Evolutionary conservation across 2,888 invertebrate species (phyloP), one percentile per base, ranked within the genome.

Genomic region (Acrobasis consociella): DNA sequence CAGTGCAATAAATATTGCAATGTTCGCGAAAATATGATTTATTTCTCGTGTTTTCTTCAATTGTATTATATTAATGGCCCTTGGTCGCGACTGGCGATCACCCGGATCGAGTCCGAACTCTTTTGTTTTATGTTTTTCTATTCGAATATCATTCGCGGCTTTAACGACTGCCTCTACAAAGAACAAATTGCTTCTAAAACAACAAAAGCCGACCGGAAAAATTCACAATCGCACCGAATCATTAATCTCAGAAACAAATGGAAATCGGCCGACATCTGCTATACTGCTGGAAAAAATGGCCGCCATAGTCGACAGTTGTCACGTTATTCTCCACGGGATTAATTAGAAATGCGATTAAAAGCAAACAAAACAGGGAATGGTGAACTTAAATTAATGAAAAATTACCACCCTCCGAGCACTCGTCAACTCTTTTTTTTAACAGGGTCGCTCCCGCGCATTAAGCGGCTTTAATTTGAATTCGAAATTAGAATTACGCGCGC

Each of bases 301-400:
- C 80, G 87, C 85, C 86, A 88, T 89, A 90, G 91, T 87, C 91
- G 91, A 89, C 92, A 92, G 92, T 92, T 92, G 92, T 92, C 92
- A 92, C 91, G 92, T 91, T 92, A 92, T 92, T 91, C 91, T 91
- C 91, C 89, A 86, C 90, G 91, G 92, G 91, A 92, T 92, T 92
- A 92, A 92, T 92, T 92, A 92, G 91, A 92, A 92, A 92, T 91
- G 89, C 91, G 92, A 92, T 92, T 92, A 92, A 92, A 92, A 92
- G 90, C 91, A 92, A 92, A 92, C 92, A 92, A 92, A 91, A 92
- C 91, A 91, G 91, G 90, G 90, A 91, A 91, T 91, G 89, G 91
- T 91, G 92, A 92, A 92, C 92, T 92, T 92, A 92, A 92, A 92
- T 92, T 92, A 92, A 92, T 92, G 92, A 92, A 92, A 92, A 92